These are phyloP conservation scores for Varanus salvator DNA, from an alignment of 2,113 vertebrate genomes.

Conservation along the genomic window DNA sequence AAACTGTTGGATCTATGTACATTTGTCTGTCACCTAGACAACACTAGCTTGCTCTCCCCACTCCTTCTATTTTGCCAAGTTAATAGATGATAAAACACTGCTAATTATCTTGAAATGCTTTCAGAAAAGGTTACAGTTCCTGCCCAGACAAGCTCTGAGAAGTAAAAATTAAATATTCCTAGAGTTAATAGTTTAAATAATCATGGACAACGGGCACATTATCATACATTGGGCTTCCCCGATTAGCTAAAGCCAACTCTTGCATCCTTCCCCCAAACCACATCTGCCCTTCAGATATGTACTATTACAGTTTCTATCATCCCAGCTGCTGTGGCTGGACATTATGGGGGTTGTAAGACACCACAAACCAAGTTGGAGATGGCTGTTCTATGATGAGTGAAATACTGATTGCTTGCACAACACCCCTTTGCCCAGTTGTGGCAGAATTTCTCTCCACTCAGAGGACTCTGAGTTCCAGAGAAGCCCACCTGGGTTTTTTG, in stretches of 20 bases:
- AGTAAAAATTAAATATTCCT: neutral
- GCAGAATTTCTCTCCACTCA: no score
- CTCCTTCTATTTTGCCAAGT: neutral
- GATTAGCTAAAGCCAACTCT: neutral
- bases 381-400: neutral
- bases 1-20: neutral
- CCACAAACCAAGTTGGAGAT: no score
- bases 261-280: neutral
- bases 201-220: neutral
- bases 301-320: no score
- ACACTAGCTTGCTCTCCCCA: neutral
- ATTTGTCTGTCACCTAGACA: constrained; percentile 6
- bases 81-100: neutral
- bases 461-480: neutral
- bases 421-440: neutral
- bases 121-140: neutral
- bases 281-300: no score
- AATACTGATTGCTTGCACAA: neutral
- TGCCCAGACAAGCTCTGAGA: neutral
- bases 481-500: neutral
- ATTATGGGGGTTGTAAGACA: no score
- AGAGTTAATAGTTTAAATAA: neutral
- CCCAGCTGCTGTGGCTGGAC: no score
- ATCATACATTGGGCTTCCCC: neutral
- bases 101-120: neutral